These are phyloP conservation scores for Cetonia aurata DNA, from an alignment of 2,888 invertebrate species.

Conservation along the genomic window DNA sequence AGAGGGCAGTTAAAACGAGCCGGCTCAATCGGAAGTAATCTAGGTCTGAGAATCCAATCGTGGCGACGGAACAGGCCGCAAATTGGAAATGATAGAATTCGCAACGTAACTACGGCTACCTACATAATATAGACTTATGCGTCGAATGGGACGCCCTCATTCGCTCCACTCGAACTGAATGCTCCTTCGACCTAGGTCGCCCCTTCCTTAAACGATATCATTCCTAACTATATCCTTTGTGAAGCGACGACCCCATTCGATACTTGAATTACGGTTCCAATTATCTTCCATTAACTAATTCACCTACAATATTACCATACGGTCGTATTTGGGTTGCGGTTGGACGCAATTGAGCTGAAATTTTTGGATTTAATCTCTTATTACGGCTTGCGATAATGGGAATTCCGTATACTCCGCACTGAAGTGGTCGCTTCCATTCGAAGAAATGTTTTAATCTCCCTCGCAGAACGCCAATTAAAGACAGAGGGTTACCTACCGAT, in stretches of 20 bases:
- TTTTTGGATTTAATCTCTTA: not conserved
- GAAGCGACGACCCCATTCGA: not conserved
- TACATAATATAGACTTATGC: not conserved
- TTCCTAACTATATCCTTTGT: slow-evolving; percentile 1
- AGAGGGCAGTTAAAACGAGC: slow-evolving; percentile 15
- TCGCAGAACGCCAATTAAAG: too few species aligned
- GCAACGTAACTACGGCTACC: not conserved
- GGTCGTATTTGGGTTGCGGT: not conserved
- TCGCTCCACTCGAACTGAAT: slow-evolving; percentile 3
- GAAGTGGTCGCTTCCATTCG: too few species aligned
- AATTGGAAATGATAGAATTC: slow-evolving; percentile 26
- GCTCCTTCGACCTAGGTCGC: not conserved
- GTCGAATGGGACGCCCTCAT: not conserved
- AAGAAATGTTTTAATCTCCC: too few species aligned
- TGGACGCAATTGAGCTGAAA: slow-evolving; percentile 3
- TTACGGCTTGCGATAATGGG: too few species aligned
- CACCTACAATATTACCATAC: slow-evolving; percentile 10
- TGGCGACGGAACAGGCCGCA: slow-evolving; percentile 9
- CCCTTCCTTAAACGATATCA: slow-evolving; percentile 9
- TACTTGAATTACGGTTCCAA: slow-evolving; percentile 17
- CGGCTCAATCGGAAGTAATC: slow-evolving; percentile 22
- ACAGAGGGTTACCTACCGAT: too few species aligned
- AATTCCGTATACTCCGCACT: too few species aligned
- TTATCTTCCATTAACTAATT: slow-evolving; percentile 27
- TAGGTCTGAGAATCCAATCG: slow-evolving; percentile 4